A percentile compares a stretch with the other conserved stretches of the same genome.
Evolutionary conservation across 2,113 vertebrate species (phyloP).

Genomic region (Larimichthys crocea): DNA sequence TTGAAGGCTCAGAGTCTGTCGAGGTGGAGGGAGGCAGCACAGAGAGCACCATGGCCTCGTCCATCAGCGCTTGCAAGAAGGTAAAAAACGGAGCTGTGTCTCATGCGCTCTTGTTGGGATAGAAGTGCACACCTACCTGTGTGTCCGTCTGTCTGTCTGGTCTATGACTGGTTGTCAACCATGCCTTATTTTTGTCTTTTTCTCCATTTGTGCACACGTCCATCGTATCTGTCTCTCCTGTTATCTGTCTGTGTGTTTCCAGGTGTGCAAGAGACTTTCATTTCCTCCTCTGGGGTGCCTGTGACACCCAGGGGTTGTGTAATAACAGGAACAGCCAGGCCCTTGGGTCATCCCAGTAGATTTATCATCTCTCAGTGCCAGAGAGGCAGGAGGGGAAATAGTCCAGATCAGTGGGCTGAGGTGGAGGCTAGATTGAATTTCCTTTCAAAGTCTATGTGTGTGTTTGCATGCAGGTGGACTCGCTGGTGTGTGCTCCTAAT

Average conservation of each 20-base stretch:
- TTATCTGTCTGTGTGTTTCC: slow-evolving; percentile 48
- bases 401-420: slow-evolving; percentile 63
- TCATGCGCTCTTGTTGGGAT: slow-evolving; percentile 14
- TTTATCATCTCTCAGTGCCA: slow-evolving; percentile 62
- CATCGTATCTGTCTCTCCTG: slow-evolving; percentile 32
- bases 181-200: neutral
- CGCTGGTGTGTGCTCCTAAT: slow-evolving; percentile 40
- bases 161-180: neutral
- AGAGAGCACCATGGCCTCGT: slow-evolving; percentile 84
- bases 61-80: slow-evolving; percentile 95
- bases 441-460: slow-evolving; percentile 40
- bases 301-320: slow-evolving; percentile 54
- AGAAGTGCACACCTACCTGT: neutral
- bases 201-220: slow-evolving; percentile 16
- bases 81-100: slow-evolving; percentile 75
- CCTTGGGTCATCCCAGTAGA: slow-evolving; percentile 58
- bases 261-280: slow-evolving; percentile 51
- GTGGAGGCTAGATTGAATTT: slow-evolving; percentile 69
- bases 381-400: slow-evolving; percentile 51
- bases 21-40: slow-evolving; percentile 79
- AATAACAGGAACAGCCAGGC: slow-evolving; percentile 58
- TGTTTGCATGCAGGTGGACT: slow-evolving; percentile 19
- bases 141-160: slow-evolving; percentile 17
- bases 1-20: slow-evolving; percentile 81
- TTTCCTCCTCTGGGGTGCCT: slow-evolving; percentile 54